phyloP scores from a whole-genome alignment of 2,797 vertebrate genomes.

The Dryobates pubescens region DNA sequence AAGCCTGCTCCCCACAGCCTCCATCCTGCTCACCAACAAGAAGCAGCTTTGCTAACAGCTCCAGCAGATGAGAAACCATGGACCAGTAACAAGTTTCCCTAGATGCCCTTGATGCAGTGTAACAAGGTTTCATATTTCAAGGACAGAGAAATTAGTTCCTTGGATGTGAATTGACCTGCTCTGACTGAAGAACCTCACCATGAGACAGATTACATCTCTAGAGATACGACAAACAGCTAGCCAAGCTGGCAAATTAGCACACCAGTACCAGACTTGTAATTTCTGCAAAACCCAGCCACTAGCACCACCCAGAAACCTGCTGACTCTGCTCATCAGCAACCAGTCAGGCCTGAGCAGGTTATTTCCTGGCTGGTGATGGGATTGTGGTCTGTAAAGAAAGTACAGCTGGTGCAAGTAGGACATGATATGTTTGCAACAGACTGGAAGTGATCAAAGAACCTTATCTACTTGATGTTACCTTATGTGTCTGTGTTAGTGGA shows the following conservation, averaged over 20 bases:
- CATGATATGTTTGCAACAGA: not conserved
- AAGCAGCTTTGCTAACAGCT: not conserved
- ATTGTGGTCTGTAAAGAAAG: not conserved
- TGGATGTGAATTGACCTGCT: not conserved
- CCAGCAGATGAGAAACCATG: not conserved
- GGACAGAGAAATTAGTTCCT: not conserved
- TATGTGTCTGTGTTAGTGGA: not conserved
- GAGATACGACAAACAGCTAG: not conserved
- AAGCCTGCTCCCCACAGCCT: not conserved
- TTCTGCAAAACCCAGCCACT: not conserved
- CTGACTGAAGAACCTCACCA: not conserved
- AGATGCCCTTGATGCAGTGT: not conserved
- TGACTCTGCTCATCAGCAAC: not conserved
- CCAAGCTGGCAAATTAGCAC: not conserved
- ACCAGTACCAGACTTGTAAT: not conserved
- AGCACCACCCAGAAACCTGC: not conserved
- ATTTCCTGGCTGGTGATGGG: not conserved
- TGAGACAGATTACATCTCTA: not conserved
- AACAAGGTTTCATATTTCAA: not conserved
- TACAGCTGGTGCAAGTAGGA: not conserved
- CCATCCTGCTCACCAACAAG: accelerated
- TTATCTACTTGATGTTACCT: not conserved
- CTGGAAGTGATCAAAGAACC: not conserved
- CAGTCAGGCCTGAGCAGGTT: not conserved
- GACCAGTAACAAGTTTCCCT: not conserved